Base-by-base conservation (phyloP, 2,797 vertebrate genomes). In the Gila robusta region DNA sequence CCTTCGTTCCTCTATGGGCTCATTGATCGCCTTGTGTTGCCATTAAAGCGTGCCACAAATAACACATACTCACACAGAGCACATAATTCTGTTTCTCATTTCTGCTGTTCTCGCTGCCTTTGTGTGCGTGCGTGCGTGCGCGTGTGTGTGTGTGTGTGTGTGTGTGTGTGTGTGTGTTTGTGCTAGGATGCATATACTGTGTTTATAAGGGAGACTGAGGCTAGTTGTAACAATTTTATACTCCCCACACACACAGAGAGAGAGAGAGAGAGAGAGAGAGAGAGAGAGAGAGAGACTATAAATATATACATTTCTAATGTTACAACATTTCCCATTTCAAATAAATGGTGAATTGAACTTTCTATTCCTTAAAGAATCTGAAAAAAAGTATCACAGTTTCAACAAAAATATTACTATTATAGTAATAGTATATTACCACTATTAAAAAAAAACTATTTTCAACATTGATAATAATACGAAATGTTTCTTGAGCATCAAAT, bases 1-100 rank as follows among this genome's bases (percentile, higher is more conserved):
- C 90, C 56, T 89, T 86, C 56, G 81, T 59, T 83, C 86, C 88
- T 81, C 83, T 87, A 87, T 89, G 79, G 86, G 89, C 87, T 87
- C 88, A 85, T 89, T 83, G 85, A 91, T 89, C 72, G 74, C 64
- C 66, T 80, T 79, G 76, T 74, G 56, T 39, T 79, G n/a, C 37
- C 79, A 82, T 71, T 79, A 84, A 69, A 77, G 64, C 7, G 70
- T 86, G 78, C 69, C 35, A 79, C 74, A 86, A 59, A 88, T 85
- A 80, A 85, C 70, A 81, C 83, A 85, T 62, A 82, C 37, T 66
- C 87, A 91, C 85, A 88, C 85, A 76, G 69, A 84, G 76, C 83
- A 89, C 90, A 90, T 89, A 85, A 87, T 88, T 88, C 47, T 87
- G 41, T 77, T 64, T 80, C 67, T 35, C 59, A 56, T 81, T 64